phyloP scores from a whole-genome alignment of 2,113 vertebrate genomes.

The Nicator chloris region DNA sequence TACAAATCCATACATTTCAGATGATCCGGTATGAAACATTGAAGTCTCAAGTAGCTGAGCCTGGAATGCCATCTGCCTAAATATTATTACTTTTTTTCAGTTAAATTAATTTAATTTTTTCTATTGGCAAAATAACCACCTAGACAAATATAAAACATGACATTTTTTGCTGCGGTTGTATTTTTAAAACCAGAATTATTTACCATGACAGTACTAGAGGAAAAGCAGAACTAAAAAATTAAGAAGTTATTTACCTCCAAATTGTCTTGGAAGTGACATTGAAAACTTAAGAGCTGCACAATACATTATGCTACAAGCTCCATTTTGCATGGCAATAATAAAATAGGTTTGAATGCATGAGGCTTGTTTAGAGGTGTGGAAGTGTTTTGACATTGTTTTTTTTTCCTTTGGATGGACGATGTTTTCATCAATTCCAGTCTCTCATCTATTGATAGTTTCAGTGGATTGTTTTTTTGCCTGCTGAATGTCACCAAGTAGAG shows the following conservation, averaged over 20 bases:
- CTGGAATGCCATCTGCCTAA: constrained; percentile 45
- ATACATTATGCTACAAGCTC: not conserved
- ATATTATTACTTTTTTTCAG: constrained; percentile 8
- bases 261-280: not conserved
- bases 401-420: not conserved
- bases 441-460: not conserved
- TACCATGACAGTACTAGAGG: not conserved
- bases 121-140: constrained; percentile 9
- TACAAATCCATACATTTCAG: constrained; percentile 42
- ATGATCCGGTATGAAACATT: constrained; percentile 26
- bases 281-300: not conserved
- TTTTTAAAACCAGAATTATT: not conserved
- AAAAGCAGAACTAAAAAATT: constrained; percentile 8
- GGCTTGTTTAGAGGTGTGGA: not conserved
- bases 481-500: not conserved
- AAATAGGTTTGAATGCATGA: not conserved
- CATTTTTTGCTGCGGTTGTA: constrained; percentile 1
- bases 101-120: constrained; percentile 61
- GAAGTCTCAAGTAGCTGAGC: constrained; percentile 9
- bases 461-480: not conserved
- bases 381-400: not conserved
- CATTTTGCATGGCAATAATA: not conserved
- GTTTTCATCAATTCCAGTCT: not conserved
- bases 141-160: constrained; percentile 2
- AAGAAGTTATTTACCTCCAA: not conserved